Evolutionary conservation across 2,888 invertebrate genomes (phyloP).

Genomic region (Crocallis elinguaria): DNA sequence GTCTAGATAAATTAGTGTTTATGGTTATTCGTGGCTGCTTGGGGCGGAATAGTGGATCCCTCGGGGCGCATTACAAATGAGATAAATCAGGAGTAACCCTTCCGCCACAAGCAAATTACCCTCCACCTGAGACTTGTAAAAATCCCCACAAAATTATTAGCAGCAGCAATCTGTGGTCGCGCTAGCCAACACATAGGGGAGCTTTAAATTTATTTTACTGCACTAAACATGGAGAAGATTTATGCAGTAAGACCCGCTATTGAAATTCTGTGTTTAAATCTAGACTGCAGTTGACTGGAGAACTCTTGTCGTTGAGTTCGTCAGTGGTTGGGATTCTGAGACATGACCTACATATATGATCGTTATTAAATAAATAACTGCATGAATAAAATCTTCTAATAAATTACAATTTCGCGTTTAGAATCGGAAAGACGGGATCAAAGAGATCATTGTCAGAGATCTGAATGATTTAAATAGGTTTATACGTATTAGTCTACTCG

Average conservation of each 20-base stretch:
- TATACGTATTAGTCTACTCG: no score
- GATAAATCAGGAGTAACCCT: constrained; percentile 82
- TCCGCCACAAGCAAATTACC: constrained; percentile 77
- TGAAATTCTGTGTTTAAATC: neutral
- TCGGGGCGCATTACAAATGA: constrained; percentile 64
- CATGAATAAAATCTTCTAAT: no score
- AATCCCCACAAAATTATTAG: constrained; percentile 69
- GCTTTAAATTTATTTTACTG: constrained; percentile 26
- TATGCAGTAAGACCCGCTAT: constrained; percentile 12
- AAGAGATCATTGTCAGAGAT: neutral
- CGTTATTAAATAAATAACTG: neutral
- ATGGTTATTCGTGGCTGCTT: constrained; percentile 53
- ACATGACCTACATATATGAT: constrained; percentile 7
- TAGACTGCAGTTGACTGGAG: no score
- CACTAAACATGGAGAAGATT: constrained; percentile 21
- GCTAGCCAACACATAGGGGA: constrained; percentile 44
- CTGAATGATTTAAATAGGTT: no score
- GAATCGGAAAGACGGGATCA: neutral
- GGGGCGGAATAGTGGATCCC: constrained; percentile 73
- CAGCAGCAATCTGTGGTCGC: constrained; percentile 45
- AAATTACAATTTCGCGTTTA: neutral
- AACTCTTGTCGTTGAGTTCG: no score
- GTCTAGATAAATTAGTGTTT: constrained; percentile 69
- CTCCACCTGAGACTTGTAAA: constrained; percentile 83
- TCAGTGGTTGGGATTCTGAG: constrained; percentile 3